Evolutionary conservation across 2,888 invertebrate genomes (phyloP).

Genomic region (Gibbula magus): DNA sequence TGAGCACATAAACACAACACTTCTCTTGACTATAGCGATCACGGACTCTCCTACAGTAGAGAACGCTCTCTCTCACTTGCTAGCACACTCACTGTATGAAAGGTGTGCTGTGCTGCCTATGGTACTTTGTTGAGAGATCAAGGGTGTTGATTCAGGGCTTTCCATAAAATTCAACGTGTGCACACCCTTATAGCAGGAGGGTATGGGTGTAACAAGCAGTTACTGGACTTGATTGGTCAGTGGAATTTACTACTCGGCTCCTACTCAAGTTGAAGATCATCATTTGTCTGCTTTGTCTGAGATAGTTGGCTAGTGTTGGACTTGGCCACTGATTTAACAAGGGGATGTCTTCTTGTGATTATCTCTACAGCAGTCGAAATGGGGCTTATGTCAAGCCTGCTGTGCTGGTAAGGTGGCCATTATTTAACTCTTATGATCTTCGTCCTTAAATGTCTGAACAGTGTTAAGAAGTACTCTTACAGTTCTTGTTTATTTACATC

Average conservation of each 20-base stretch:
- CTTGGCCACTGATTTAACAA: neutral
- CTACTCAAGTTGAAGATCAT: too few relatives aligned
- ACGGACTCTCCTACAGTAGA: neutral
- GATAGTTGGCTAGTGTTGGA: too few relatives aligned
- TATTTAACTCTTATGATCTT: neutral
- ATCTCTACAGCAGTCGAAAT: neutral
- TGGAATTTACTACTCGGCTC: too few relatives aligned
- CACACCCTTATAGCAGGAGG: neutral
- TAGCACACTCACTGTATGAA: neutral
- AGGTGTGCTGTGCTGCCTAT: neutral
- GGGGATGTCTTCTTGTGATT: neutral
- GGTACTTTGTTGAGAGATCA: neutral
- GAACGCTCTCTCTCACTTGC: neutral
- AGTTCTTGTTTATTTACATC: too few relatives aligned
- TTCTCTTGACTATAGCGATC: neutral
- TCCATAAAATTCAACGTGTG: neutral
- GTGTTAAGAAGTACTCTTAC: too few relatives aligned
- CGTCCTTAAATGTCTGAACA: too few relatives aligned
- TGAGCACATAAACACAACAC: neutral
- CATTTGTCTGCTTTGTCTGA: too few relatives aligned
- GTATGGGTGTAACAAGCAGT: neutral
- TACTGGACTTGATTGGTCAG: conserved; percentile 1
- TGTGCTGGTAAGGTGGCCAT: conserved; percentile 1
- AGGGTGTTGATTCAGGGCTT: neutral
- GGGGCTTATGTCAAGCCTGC: neutral